Evolutionary conservation across 1,140 invertebrate species (phyloP), one percentile per base, ranked within the genome.

Genomic region (Bombyx mori): DNA sequence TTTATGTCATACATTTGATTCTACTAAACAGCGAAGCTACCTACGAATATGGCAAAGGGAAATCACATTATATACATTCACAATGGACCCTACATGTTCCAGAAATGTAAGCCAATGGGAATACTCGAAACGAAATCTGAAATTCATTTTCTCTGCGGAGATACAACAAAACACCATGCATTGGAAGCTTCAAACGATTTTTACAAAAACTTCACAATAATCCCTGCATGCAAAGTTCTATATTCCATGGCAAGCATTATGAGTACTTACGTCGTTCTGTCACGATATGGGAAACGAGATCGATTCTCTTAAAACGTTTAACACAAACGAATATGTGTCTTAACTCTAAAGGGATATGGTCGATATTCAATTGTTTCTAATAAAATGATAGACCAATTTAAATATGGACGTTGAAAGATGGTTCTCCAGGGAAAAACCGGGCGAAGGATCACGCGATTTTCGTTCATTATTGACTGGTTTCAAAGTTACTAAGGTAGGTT

Each of bases 351-450:
- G 1, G 0, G 0, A 0, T 70, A 73, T 54, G 57, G 74, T 66
- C 56, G 5, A 56, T 60, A 68, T 63, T 79, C 0, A 18, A 54
- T 54, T 66, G 68, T 7, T 47, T 3, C 8, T 1, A 50, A 8
- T 2, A 52, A 62, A 77, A 75, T 72, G 73, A 82, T 83, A 84
- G 74, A 79, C 62, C 77, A 77, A 78, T 82, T 82, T 73, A 75
- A 80, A 83, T 80, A 83, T 77, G 74, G 77, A 77, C 76, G 68
- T 68, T 73, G 63, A 68, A 83, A 86, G 83, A 86, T 86, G 81
- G 81, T 82, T 83, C 83, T 86, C 79, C 78, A 74, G 83, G 83
- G 83, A 84, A 83, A 82, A 86, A 67, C 79, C 62, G 65, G 59
- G 56, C 26, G 56, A 55, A 42, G 35, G 8, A 57, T 52, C 63